phyloP scores from a whole-genome alignment of 2,113 vertebrate species.

The Hydrochoerus hydrochaeris region DNA sequence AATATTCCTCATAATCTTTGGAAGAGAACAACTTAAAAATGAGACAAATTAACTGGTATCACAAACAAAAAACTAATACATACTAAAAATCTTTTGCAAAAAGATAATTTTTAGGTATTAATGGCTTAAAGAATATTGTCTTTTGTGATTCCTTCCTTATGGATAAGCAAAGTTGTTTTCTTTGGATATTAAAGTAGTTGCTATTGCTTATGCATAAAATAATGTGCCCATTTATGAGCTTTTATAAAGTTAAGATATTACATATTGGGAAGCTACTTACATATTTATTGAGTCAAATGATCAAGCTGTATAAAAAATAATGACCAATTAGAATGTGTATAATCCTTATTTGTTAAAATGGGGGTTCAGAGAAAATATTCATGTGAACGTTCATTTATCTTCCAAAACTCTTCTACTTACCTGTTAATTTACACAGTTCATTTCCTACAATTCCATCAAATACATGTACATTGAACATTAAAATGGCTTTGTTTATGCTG shows the following conservation, averaged over 20 bases:
- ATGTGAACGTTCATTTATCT: slow-evolving; percentile 57
- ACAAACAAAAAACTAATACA: not conserved
- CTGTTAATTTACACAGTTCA: slow-evolving; percentile 52
- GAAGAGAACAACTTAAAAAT: slow-evolving; percentile 24
- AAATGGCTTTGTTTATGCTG: slow-evolving; percentile 69
- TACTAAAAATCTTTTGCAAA: not conserved
- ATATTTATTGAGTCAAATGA: slow-evolving; percentile 15
- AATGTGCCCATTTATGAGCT: not conserved
- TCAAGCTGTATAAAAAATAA: slow-evolving; percentile 23
- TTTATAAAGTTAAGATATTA: not conserved
- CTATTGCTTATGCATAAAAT: not conserved
- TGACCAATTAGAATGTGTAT: slow-evolving; percentile 39
- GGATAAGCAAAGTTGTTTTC: not conserved
- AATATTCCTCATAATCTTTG: slow-evolving; percentile 7
- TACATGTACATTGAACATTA: slow-evolving; percentile 66
- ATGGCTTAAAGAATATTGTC: slow-evolving; percentile 1
- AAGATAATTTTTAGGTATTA: not conserved
- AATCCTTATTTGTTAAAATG: slow-evolving; percentile 63
- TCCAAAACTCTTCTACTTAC: slow-evolving; percentile 52
- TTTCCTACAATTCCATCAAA: slow-evolving; percentile 69
- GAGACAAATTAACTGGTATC: not conserved
- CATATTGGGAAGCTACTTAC: not conserved
- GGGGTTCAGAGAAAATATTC: slow-evolving; percentile 51
- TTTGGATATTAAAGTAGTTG: not conserved
- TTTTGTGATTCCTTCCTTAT: not conserved